Percentiles rank a stretch among this genome's conserved stretches.
Evolutionary conservation across 1,140 invertebrate genomes (phyloP).

Genomic region (Rhopalosiphum maidis): DNA sequence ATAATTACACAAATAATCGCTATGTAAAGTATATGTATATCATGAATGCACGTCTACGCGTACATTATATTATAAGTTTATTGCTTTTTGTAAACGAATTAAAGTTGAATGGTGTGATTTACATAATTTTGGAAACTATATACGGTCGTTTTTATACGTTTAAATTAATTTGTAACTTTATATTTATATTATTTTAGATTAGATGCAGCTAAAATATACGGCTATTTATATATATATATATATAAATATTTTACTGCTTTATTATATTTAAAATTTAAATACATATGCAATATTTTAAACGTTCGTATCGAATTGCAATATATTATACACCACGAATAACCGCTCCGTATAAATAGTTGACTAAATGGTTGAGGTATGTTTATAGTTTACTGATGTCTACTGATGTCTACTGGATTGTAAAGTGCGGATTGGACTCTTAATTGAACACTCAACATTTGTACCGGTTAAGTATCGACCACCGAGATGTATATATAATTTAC

Average conservation of each 20-base stretch:
- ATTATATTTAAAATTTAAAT: not conserved
- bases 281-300: not conserved
- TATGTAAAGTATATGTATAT: not conserved
- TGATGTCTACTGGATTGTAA: not conserved
- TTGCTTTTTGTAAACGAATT: not conserved
- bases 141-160: not conserved
- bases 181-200: not conserved
- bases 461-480: not conserved
- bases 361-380: not conserved
- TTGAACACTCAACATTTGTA: not conserved
- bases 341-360: not conserved
- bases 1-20: not conserved
- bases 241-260: not conserved
- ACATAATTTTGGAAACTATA: not conserved
- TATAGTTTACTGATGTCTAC: not conserved
- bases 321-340: not conserved
- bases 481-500: not conserved
- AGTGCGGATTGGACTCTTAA: not conserved
- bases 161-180: not conserved
- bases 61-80: not conserved
- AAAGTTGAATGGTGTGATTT: not conserved
- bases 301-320: not conserved
- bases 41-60: not conserved
- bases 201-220: not conserved
- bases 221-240: too few relatives aligned